Evolutionary conservation across 2,113 vertebrate genomes (phyloP).

Genomic region (Podarcis cretensis): DNA sequence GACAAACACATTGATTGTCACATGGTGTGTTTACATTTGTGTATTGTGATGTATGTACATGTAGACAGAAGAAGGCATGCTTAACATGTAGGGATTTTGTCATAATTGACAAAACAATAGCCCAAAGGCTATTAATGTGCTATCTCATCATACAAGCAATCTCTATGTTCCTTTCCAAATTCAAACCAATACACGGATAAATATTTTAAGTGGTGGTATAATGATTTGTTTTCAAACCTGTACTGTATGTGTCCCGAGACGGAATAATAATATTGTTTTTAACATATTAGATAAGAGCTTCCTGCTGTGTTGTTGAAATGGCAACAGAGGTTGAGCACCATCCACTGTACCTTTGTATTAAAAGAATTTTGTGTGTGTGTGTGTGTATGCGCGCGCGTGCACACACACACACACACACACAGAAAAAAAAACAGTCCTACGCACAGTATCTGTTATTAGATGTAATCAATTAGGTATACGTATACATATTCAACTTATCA

Average conservation of each 20-base stretch:
- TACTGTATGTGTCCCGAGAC: neutral
- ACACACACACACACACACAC: too few species aligned
- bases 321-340: neutral
- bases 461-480: too few species aligned
- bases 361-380: too few species aligned
- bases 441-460: neutral
- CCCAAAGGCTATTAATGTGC: neutral
- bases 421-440: neutral
- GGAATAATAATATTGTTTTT: slow-evolving; percentile 27
- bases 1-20: neutral
- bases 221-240: neutral
- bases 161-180: neutral
- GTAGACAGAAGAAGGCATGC: neutral
- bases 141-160: neutral
- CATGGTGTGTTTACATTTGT: neutral
- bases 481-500: neutral
- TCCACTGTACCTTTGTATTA: neutral
- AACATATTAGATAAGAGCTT: slow-evolving; percentile 4
- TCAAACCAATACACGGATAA: neutral
- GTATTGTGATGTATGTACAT: neutral
- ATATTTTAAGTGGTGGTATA: neutral
- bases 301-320: neutral
- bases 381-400: too few species aligned
- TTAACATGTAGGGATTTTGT: neutral
- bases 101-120: too few species aligned